Evolutionary conservation across 1,140 invertebrate species (phyloP).

Genomic region (Dendrolimus kikuchii): DNA sequence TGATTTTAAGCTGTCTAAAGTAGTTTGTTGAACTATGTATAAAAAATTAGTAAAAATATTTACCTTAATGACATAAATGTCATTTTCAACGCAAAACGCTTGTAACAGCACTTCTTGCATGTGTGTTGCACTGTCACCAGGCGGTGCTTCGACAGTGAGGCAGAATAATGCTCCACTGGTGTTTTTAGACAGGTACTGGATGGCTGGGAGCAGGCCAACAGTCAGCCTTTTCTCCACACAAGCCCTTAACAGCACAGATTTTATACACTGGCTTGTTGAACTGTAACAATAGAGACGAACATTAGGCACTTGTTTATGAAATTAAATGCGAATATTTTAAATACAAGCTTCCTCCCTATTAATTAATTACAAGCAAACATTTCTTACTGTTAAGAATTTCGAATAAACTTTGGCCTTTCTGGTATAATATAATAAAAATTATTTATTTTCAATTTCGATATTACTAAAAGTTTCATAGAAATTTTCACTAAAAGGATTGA

Average conservation of each 20-base stretch:
- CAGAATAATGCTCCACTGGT: conserved; percentile 76
- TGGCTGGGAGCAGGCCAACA: conserved; percentile 75
- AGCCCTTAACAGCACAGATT: conserved; percentile 73
- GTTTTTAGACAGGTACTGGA: conserved; percentile 74
- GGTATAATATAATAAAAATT: too few species aligned
- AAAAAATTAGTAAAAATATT: too few species aligned
- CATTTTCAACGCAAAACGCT: conserved; percentile 80
- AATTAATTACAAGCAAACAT: too few species aligned
- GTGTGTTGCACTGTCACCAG: conserved; percentile 77
- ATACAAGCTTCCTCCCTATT: too few species aligned
- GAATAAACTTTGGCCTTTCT: too few species aligned
- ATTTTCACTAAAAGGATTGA: too few species aligned
- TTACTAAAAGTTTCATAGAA: too few species aligned
- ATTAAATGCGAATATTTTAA: too few species aligned
- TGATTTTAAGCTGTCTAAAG: too few species aligned
- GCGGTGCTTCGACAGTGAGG: conserved; percentile 73
- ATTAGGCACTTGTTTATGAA: not conserved
- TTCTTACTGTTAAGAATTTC: too few species aligned
- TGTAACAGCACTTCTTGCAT: conserved; percentile 80
- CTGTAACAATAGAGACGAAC: conserved; percentile 42
- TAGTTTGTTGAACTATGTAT: too few species aligned
- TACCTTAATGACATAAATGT: conserved; percentile 80
- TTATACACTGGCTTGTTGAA: conserved; percentile 70
- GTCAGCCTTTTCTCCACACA: conserved; percentile 74
- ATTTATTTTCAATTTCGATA: too few species aligned